Conservation (phyloP, 2,113 vertebrate species). For the Corvus moneduloides region DNA sequence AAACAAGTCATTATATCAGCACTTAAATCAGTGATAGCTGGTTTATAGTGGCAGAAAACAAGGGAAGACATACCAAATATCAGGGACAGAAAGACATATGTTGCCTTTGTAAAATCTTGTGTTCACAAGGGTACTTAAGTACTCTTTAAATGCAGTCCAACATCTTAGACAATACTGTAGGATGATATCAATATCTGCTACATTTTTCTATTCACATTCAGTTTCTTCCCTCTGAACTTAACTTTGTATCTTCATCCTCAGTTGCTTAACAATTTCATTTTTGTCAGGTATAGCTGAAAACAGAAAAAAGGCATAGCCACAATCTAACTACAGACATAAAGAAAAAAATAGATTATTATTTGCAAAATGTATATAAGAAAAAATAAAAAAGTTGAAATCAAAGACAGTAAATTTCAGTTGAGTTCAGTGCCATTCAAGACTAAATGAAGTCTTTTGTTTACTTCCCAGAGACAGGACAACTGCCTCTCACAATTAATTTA, state of each 20-base stretch:
- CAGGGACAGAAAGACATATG: background rate
- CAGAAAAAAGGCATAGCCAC: background rate
- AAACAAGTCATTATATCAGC: constrained; percentile 35
- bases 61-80: background rate
- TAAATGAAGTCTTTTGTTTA: background rate
- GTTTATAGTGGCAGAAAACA: constrained; percentile 23
- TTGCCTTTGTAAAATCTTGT: background rate
- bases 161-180: background rate
- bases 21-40: constrained; percentile 31
- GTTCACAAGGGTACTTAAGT: background rate
- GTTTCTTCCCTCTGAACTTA: background rate
- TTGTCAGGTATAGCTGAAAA: background rate
- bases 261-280: background rate
- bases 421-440: background rate
- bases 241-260: background rate
- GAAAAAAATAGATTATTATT: background rate
- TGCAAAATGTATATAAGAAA: background rate
- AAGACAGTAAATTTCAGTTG: constrained; percentile 2
- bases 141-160: background rate
- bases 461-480: constrained; percentile 37
- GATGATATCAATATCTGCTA: background rate
- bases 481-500: constrained; percentile 38
- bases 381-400: background rate
- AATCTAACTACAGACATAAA: background rate
- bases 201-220: background rate